Evolutionary conservation across 2,797 vertebrate genomes (phyloP).

Genomic region (Acrocephalus scirpaceus): DNA sequence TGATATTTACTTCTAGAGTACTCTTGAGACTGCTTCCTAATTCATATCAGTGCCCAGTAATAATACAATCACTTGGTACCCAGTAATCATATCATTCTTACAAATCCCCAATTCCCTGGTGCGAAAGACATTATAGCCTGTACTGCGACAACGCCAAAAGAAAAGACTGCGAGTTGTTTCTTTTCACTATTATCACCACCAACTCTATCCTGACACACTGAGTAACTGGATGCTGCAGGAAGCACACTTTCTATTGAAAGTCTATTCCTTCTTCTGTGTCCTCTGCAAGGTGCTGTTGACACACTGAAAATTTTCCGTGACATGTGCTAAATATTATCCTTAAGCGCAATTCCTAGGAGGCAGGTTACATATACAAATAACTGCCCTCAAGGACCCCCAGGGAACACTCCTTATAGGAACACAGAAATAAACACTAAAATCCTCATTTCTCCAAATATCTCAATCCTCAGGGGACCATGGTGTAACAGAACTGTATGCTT

Average conservation of each 20-base stretch:
- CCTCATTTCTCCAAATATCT: background rate
- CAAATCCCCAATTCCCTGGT: background rate
- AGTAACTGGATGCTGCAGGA: background rate
- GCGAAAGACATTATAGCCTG: background rate
- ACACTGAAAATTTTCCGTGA: background rate
- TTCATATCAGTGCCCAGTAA: background rate
- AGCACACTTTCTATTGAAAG: no score
- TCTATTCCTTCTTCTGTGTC: background rate
- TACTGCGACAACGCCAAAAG: background rate
- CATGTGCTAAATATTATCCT: background rate
- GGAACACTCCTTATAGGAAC: background rate
- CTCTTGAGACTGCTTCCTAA: background rate
- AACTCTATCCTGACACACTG: background rate
- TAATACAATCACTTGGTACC: background rate
- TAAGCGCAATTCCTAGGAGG: background rate
- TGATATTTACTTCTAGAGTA: slow-evolving; percentile 5
- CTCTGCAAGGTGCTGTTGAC: background rate
- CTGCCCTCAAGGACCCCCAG: background rate
- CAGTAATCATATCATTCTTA: background rate
- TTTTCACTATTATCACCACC: background rate
- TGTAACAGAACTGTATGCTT: background rate
- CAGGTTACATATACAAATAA: background rate
- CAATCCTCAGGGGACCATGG: background rate
- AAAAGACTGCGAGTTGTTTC: background rate
- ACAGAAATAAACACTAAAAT: background rate